phyloP scores from a whole-genome alignment of 2,797 vertebrate genomes.

The Xerus rutilus region DNA sequence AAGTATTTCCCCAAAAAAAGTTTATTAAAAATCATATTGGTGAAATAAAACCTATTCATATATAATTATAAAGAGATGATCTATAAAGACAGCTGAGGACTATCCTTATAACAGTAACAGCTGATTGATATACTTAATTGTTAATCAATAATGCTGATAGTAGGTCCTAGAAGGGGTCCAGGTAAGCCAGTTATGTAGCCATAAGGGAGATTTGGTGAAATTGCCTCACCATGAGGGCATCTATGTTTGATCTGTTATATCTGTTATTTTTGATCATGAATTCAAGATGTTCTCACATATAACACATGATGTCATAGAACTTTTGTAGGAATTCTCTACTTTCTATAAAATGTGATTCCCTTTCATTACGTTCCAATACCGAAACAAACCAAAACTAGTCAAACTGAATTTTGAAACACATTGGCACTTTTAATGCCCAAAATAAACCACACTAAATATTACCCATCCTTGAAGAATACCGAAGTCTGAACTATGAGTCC shows the following conservation, averaged over 20 bases:
- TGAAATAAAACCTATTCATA: not conserved
- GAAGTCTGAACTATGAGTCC: not conserved
- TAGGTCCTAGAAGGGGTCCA: not conserved
- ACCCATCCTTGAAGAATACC: constrained; percentile 4
- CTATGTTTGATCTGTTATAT: not conserved
- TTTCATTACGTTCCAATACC: not conserved
- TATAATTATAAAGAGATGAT: not conserved
- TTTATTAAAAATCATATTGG: not conserved
- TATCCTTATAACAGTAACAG: not conserved
- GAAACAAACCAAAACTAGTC: not conserved
- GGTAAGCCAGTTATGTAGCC: not conserved
- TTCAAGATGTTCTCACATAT: not conserved
- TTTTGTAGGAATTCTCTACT: not conserved
- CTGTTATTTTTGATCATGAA: no score
- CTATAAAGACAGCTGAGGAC: not conserved
- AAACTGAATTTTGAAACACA: not conserved
- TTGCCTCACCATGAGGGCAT: not conserved
- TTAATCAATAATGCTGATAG: not conserved
- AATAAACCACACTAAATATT: not conserved
- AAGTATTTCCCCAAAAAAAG: not conserved
- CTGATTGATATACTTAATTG: not conserved
- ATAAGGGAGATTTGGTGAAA: not conserved
- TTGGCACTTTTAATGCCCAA: not conserved
- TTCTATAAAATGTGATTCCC: not conserved
- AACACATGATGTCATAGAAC: not conserved